Conservation (phyloP, 2,797 vertebrate genomes). For the Pseudochaenichthys georgianus region DNA sequence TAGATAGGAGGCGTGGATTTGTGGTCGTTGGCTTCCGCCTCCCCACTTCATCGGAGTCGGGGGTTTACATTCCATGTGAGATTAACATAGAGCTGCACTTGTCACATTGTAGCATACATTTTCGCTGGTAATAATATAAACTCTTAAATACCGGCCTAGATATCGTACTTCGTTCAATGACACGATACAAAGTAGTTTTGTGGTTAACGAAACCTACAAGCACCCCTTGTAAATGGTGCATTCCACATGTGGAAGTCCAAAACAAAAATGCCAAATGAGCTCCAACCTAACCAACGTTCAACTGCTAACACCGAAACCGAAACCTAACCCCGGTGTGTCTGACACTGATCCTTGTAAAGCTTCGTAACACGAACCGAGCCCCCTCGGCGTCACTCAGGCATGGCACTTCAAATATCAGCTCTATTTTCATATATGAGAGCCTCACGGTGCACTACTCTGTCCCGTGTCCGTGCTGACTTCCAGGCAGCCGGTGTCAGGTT, state of each 20-base stretch:
- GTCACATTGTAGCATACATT: accelerated
- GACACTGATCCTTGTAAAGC: background rate
- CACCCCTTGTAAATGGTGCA: slow-evolving; percentile 61
- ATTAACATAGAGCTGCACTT: background rate
- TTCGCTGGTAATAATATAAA: accelerated
- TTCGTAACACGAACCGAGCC: background rate
- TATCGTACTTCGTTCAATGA: background rate
- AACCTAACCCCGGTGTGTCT: slow-evolving; percentile 9
- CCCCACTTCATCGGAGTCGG: background rate
- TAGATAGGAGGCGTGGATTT: background rate
- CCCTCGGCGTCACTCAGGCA: slow-evolving; percentile 39
- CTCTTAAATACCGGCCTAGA: accelerated
- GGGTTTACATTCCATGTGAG: background rate
- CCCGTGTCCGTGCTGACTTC: slow-evolving; percentile 37
- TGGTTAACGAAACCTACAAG: background rate
- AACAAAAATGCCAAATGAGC: slow-evolving; percentile 70
- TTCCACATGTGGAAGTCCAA: slow-evolving; percentile 48
- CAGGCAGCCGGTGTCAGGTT: slow-evolving; percentile 62
- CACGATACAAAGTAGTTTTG: background rate
- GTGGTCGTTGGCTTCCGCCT: background rate
- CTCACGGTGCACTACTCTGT: slow-evolving; percentile 30
- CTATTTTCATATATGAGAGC: slow-evolving; percentile 54
- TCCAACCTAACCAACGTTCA: background rate
- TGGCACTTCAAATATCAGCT: slow-evolving; percentile 75
- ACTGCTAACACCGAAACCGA: slow-evolving; percentile 51